phyloP scores from a whole-genome alignment of 2,797 vertebrate species.

The Mus spretus region DNA sequence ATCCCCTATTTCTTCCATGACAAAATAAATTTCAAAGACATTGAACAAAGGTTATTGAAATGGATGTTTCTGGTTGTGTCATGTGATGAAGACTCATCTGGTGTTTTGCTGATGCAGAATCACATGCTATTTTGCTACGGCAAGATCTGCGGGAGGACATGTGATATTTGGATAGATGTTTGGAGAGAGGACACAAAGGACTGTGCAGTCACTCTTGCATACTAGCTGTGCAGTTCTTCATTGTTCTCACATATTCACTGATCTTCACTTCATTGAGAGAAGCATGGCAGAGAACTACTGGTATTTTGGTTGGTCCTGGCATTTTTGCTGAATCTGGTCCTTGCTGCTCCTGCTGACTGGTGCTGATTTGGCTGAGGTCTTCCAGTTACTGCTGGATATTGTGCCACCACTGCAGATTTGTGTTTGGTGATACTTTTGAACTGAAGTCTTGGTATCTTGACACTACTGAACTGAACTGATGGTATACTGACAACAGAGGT shows the following conservation, averaged over 20 bases:
- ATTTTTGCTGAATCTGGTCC: not conserved
- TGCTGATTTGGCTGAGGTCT: not conserved
- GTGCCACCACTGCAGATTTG: not conserved
- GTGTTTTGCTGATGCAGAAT: not conserved
- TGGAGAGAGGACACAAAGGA: not conserved
- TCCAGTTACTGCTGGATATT: too few species aligned
- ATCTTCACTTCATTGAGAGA: not conserved
- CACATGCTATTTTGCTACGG: too few species aligned
- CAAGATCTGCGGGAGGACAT: not conserved
- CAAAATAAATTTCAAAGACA: constrained; percentile 53
- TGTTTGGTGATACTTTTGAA: not conserved
- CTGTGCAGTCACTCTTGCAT: not conserved
- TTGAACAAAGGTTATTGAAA: not conserved
- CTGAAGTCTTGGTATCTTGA: not conserved
- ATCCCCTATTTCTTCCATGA: not conserved
- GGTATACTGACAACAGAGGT: too few species aligned
- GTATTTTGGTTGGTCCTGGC: not conserved
- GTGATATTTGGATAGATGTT: not conserved
- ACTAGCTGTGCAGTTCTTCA: not conserved
- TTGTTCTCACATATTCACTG: not conserved
- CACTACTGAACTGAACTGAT: too few species aligned
- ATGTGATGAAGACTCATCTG: not conserved
- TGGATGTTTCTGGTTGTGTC: not conserved
- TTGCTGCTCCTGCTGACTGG: not conserved
- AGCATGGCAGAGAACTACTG: not conserved